phyloP scores from a whole-genome alignment of 2,113 vertebrate species.

The Eidolon helvum region DNA sequence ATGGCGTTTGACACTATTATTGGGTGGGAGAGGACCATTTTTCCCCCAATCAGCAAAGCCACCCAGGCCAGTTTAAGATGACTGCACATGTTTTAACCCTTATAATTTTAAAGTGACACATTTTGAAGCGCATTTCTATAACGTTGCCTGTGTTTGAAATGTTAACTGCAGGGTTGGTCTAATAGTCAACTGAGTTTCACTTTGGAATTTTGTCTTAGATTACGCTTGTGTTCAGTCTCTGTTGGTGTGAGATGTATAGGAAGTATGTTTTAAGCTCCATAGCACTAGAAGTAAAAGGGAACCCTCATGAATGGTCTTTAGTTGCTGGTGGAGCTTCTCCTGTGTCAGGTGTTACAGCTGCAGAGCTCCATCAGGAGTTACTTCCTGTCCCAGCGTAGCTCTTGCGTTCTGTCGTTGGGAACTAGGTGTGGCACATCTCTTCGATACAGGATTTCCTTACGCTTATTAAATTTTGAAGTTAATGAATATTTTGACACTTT shows the following conservation, averaged over 20 bases:
- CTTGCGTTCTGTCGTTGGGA: neutral
- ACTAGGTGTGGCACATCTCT: neutral
- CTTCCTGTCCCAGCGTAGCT: neutral
- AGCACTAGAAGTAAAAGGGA: neutral
- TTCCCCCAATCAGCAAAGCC: neutral
- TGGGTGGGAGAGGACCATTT: too few species aligned
- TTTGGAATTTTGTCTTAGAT: neutral
- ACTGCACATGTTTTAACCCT: neutral
- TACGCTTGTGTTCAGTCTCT: neutral
- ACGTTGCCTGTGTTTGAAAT: neutral
- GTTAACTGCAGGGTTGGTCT: neutral
- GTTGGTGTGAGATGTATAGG: neutral
- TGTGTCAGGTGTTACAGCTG: accelerated
- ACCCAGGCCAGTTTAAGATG: neutral
- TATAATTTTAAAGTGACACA: neutral
- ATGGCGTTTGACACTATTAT: too few species aligned
- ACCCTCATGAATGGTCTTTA: neutral
- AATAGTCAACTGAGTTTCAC: neutral
- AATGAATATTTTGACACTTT: slow-evolving; percentile 62
- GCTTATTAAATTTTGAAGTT: slow-evolving; percentile 51
- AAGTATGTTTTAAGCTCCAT: neutral
- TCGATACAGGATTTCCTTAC: neutral
- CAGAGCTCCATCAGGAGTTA: neutral
- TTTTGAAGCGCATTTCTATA: neutral
- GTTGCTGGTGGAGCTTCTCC: neutral